A percentile compares a stretch with the other conserved stretches of the same genome.
These are phyloP conservation scores for Clarias fuscus DNA, from an alignment of 2,797 vertebrate genomes.

Conservation along the genomic window DNA sequence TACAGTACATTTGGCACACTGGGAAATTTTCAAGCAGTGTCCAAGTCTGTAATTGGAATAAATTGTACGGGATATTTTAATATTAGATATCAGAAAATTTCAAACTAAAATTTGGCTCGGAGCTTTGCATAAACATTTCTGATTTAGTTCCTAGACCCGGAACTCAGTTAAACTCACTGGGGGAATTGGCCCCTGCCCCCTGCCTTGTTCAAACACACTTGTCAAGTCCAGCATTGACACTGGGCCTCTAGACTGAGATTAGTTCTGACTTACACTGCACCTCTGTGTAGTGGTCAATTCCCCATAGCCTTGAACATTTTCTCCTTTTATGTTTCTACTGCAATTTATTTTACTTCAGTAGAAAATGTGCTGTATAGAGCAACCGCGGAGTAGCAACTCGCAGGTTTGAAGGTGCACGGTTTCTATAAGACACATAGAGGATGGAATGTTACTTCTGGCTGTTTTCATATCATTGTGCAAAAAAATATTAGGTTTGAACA, in stretches of 20 bases:
- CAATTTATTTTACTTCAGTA: conserved; percentile 45
- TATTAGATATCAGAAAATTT: background rate
- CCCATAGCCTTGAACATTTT: conserved; percentile 35
- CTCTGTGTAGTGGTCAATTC: conserved; percentile 54
- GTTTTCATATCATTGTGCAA: background rate
- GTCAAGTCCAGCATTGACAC: conserved; percentile 39
- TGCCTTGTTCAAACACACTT: conserved; percentile 46
- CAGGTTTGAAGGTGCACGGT: background rate
- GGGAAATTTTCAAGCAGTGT: background rate
- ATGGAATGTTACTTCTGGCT: background rate
- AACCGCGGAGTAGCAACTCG: conserved; percentile 24
- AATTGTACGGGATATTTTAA: background rate
- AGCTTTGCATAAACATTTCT: conserved; percentile 13
- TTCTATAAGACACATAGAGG: background rate
- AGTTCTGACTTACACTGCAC: conserved; percentile 54
- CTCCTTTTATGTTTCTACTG: conserved; percentile 30
- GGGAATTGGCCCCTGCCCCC: conserved; percentile 39
- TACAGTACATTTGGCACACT: background rate
- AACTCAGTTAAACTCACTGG: conserved; percentile 44
- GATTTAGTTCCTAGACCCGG: conserved; percentile 30
- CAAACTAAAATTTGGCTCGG: background rate
- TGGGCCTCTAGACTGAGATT: conserved; percentile 48
- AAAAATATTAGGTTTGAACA: background rate
- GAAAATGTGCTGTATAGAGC: conserved; percentile 7
- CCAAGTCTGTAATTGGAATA: background rate